Base-by-base conservation (phyloP, 2,888 invertebrate genomes). In the Allophyes oxyacanthae region DNA sequence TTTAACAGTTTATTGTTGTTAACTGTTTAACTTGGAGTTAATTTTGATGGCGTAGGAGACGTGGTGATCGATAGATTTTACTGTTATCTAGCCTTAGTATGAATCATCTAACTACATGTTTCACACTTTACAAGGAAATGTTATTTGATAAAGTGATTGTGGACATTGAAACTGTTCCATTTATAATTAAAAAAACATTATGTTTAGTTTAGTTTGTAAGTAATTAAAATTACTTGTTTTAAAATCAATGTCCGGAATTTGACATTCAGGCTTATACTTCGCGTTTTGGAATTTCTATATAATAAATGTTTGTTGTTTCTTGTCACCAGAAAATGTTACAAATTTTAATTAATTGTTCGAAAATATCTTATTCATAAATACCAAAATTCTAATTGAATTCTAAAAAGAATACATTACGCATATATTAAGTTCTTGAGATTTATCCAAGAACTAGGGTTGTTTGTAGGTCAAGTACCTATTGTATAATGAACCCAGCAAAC, bases 1-100 rank as follows among this genome's bases (percentile, higher is more conserved):
- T 85, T 74, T 86, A 85, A 89, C 89, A 87, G 87, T 89, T 88
- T 89, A 89, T 90, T 88, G 88, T 88, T 91, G 90, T 92, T 91
- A 79, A 88, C 88, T 90, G 89, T 91, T 89, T 45, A 61, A 60
- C 46, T 64, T 58, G 37, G 40, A 28, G 38, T 69, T 54, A 36
- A 30, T 56, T 62, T 64, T 32, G 40, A 43, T n/a, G 36, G 50
- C 37, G 52, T 7, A 44, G 38, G 54, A 55, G 67, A 62, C 60
- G 68, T 71, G 70, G 61, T 63, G 67, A 0, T 34, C 45, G 15
- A 40, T 15, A 32, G 14, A 8, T 11, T 30, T 37, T 9, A 26
- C 8, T 37, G 8, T 7, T 37, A 37, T 2, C 6, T 15, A 30
- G 15, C 15, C 32, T 32, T 32, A n/a, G 10, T 32, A 5, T 32